A percentile compares a stretch with the other conserved stretches of the same genome.
phyloP scores from a whole-genome alignment of 2,113 vertebrate genomes.

The Struthidea cinerea region DNA sequence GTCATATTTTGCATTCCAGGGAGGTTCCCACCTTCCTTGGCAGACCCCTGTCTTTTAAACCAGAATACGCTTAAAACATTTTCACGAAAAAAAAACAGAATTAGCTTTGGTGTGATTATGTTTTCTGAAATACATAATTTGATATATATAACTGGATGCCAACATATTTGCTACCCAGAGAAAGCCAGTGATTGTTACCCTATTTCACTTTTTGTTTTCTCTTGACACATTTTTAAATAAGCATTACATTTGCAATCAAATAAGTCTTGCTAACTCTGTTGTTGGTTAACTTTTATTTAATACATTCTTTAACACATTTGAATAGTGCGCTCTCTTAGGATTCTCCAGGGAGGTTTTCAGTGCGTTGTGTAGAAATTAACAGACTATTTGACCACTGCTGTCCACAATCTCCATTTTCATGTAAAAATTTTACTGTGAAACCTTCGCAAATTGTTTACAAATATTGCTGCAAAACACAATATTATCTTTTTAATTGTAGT shows the following conservation, averaged over 20 bases:
- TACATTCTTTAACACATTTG: not conserved
- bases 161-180: not conserved
- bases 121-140: not conserved
- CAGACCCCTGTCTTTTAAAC: not conserved
- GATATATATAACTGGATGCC: not conserved
- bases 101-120: not conserved
- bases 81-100: not conserved
- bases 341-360: not conserved
- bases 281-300: not conserved
- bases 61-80: not conserved
- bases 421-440: not conserved
- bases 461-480: not conserved
- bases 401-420: not conserved
- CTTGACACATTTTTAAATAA: not conserved
- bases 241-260: not conserved
- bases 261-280: not conserved
- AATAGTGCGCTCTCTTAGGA: not conserved
- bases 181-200: not conserved
- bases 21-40: not conserved
- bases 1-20: not conserved
- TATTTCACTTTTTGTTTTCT: not conserved
- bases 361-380: not conserved
- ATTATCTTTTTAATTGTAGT: not conserved
- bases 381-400: fast-evolving
- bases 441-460: not conserved